phyloP scores from a whole-genome alignment of 2,797 vertebrate genomes.

The Gymnopithys bicolor region DNA sequence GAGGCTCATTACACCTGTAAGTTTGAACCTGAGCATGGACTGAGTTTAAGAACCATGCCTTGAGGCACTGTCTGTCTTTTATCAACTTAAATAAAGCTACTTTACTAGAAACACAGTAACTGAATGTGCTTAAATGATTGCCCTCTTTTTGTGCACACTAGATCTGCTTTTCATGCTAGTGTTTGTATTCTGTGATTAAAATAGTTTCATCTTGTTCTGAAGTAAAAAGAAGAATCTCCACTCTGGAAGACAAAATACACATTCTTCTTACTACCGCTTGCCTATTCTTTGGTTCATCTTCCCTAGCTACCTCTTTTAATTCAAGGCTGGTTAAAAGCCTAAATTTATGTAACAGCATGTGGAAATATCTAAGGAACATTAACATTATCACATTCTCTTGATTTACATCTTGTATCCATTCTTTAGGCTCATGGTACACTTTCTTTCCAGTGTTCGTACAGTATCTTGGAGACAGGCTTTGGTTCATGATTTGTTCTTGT shows the following conservation, averaged over 20 bases:
- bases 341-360: neutral
- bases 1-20: neutral
- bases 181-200: neutral
- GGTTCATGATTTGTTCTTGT: neutral
- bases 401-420: neutral
- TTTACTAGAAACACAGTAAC: neutral
- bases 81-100: constrained; percentile 1
- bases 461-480: neutral
- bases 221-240: neutral
- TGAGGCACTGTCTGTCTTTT: neutral
- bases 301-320: neutral
- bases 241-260: neutral
- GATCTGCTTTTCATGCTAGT: neutral
- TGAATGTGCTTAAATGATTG: neutral
- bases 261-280: neutral
- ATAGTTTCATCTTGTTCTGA: neutral
- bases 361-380: neutral
- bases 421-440: neutral
- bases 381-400: neutral
- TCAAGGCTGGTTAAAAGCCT: neutral
- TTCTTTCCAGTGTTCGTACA: neutral
- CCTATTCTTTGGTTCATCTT: neutral
- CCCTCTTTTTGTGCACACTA: neutral
- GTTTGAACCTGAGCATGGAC: neutral
- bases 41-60: neutral